Base-by-base conservation (phyloP, 2,113 vertebrate genomes). In the Athene noctua region DNA sequence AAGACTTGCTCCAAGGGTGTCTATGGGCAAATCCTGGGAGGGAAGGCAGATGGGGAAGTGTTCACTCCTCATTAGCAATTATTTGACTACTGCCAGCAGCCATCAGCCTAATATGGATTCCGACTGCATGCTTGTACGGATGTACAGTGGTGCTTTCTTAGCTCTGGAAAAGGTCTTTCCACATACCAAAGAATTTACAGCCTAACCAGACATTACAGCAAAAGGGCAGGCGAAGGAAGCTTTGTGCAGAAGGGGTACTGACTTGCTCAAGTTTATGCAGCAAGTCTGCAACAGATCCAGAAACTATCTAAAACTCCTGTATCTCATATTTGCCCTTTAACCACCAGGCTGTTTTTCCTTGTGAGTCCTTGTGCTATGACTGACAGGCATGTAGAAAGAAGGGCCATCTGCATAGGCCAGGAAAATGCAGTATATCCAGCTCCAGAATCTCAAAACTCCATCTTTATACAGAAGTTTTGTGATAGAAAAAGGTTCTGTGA, bases 401-500 rank as follows among this genome's bases (percentile, higher is more conserved):
- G 22, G 58, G 62, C 75, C 84, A 92, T 81, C 79, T 95, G 90
- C 77, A 65, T 0, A 79, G 79, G 70, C 58, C 9, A 1, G 51
- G 62, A 58, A 94, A 91, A 84, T 10, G 52, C 55, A 85, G 74
- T 17, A 79, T 68, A 95, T 68, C 38, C 68, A 82, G 88, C 57
- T 86, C 63, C 38, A 29, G 61, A 67, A 96, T 82, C 86, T 87
- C 77, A 49, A 84, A 88, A 49, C 58, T 78, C 71, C 67, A 83
- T 94, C 94, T 94, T 91, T 36, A 65, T 55, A 80, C 38, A 13
- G 74, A 81, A 93, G 65, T 93, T 92, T 55, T 85, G 70, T n/a
- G 94, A 93, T 19, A 92, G 87, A 92, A 95, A 66, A 94, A 91
- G 90, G 74, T 92, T 93, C 61, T 80, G 84, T 81, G 87, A 92